A percentile compares a stretch with the other conserved stretches of the same genome.
phyloP scores from a whole-genome alignment of 2,113 vertebrate species.

The Chionodraco myersi region DNA sequence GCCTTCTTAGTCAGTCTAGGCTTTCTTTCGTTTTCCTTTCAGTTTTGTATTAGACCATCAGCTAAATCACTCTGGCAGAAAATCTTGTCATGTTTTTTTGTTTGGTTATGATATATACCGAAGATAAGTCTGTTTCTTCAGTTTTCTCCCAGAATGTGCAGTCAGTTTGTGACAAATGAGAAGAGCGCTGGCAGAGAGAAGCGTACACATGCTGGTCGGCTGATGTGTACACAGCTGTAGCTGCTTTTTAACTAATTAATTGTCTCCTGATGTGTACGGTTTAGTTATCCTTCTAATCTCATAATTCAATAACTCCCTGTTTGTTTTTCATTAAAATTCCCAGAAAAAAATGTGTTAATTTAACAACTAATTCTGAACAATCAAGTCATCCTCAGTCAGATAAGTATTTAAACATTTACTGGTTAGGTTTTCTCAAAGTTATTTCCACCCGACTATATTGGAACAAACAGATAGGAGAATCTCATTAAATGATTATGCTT shows the following conservation, averaged over 20 bases:
- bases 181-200: slow-evolving; percentile 14
- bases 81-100: slow-evolving; percentile 51
- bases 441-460: slow-evolving; percentile 49
- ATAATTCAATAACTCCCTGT: slow-evolving; percentile 60
- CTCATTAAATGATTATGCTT: slow-evolving; percentile 78
- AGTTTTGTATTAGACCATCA: slow-evolving; percentile 9
- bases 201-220: not conserved
- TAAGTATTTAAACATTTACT: slow-evolving; percentile 39
- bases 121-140: slow-evolving; percentile 44
- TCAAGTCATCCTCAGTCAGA: slow-evolving; percentile 1
- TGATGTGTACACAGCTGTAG: slow-evolving; percentile 33
- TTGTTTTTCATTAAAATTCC: slow-evolving; percentile 52
- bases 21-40: slow-evolving; percentile 1
- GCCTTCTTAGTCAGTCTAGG: not conserved
- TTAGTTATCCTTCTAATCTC: slow-evolving; percentile 47
- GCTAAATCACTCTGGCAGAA: slow-evolving; percentile 44
- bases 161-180: slow-evolving; percentile 52
- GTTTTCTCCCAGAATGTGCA: slow-evolving; percentile 30
- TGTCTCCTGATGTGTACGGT: slow-evolving; percentile 38
- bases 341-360: slow-evolving; percentile 32
- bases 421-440: slow-evolving; percentile 43
- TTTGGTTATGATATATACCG: slow-evolving; percentile 51
- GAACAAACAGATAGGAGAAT: slow-evolving; percentile 56
- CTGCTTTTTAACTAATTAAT: slow-evolving; percentile 39
- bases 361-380: slow-evolving; percentile 5